Percentiles rank a stretch among this genome's conserved stretches.
These are phyloP conservation scores for Paramormyrops kingsleyae DNA, from an alignment of 2,113 vertebrate genomes.

Conservation along the genomic window DNA sequence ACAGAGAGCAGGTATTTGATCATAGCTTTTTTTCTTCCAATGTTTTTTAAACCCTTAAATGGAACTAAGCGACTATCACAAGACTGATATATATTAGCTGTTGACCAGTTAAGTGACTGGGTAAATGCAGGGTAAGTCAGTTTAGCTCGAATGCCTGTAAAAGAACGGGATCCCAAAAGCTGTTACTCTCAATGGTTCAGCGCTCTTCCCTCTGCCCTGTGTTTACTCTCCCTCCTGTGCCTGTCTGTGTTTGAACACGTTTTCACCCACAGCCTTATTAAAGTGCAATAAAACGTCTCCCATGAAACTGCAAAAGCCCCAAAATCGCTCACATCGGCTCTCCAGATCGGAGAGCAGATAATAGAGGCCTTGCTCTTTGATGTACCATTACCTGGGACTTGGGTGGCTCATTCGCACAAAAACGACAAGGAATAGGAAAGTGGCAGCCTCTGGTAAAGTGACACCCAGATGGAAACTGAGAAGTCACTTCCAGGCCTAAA, in stretches of 20 bases:
- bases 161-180: neutral
- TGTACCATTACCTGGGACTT: neutral
- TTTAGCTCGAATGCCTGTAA: neutral
- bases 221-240: slow-evolving; percentile 8
- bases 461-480: slow-evolving; percentile 12
- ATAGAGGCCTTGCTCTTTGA: slow-evolving; percentile 10
- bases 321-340: slow-evolving; percentile 1
- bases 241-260: slow-evolving; percentile 13
- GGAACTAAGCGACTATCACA: neutral
- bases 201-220: neutral
- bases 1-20: neutral
- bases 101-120: neutral
- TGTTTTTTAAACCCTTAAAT: neutral
- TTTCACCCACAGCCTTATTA: slow-evolving; percentile 9
- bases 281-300: slow-evolving; percentile 9
- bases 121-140: neutral
- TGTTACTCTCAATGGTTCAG: neutral
- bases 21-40: neutral
- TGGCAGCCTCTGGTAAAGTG: neutral
- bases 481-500: slow-evolving; percentile 3
- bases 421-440: neutral
- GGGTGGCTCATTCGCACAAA: slow-evolving; percentile 9
- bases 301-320: neutral
- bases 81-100: neutral
- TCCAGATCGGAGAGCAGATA: slow-evolving; percentile 18